These are phyloP conservation scores for Drosophila sucinea DNA, from an alignment of 1,140 invertebrate species.

Conservation along the genomic window DNA sequence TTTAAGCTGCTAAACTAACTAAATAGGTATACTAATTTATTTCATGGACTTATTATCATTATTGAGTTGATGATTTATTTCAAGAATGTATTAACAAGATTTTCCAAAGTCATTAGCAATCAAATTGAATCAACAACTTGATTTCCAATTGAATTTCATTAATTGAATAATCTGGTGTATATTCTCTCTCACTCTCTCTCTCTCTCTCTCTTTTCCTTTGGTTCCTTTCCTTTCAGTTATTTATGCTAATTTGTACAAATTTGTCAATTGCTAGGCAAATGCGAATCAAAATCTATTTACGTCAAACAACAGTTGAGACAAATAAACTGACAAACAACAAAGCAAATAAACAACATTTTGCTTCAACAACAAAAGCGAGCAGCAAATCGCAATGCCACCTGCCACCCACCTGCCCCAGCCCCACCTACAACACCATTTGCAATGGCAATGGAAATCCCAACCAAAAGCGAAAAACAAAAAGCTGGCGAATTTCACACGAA, in stretches of 20 bases:
- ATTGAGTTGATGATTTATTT: too few relatives aligned
- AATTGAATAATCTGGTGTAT: too few relatives aligned
- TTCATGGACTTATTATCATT: too few relatives aligned
- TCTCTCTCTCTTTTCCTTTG: neutral
- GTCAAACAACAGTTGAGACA: slow-evolving; percentile 9
- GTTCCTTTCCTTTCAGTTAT: neutral
- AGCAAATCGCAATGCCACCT: slow-evolving; percentile 24
- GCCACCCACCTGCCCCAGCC: neutral
- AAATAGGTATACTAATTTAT: too few relatives aligned
- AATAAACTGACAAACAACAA: slow-evolving; percentile 1
- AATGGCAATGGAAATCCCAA: slow-evolving; percentile 7
- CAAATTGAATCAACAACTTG: too few relatives aligned
- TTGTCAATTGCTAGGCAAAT: slow-evolving; percentile 39
- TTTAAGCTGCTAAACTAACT: too few relatives aligned
- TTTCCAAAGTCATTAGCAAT: too few relatives aligned
- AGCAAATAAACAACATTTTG: slow-evolving; percentile 23
- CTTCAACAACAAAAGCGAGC: slow-evolving; percentile 26
- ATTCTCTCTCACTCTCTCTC: too few relatives aligned
- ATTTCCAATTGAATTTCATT: too few relatives aligned
- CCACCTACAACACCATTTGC: neutral
- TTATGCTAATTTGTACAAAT: slow-evolving; percentile 33
- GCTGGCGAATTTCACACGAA: slow-evolving; percentile 38
- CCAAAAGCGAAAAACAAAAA: neutral
- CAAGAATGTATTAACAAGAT: too few relatives aligned
- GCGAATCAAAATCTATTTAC: slow-evolving; percentile 42